These are phyloP conservation scores for Toxonevra muliebris DNA, from an alignment of 2,888 invertebrate genomes.

Conservation along the genomic window DNA sequence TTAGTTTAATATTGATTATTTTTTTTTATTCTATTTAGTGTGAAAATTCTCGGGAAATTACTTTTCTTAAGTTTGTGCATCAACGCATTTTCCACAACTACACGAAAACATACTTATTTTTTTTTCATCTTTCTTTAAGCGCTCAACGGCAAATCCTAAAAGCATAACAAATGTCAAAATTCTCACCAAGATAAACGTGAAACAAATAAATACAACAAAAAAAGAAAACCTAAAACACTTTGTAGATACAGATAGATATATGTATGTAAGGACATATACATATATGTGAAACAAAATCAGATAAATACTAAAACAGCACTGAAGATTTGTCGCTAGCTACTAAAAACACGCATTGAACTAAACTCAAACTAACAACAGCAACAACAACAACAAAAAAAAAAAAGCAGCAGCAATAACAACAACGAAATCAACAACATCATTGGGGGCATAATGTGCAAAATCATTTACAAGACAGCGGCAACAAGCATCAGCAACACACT, in stretches of 20 bases:
- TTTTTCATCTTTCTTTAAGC: not conserved
- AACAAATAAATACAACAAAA: not conserved
- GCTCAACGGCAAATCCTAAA: constrained; percentile 7
- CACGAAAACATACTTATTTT: not conserved
- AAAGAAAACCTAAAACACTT: not conserved
- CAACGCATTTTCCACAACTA: no score
- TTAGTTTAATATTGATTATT: no score
- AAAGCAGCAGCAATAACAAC: not conserved
- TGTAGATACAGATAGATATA: not conserved
- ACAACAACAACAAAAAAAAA: constrained; percentile 7
- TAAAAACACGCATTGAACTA: constrained; percentile 27
- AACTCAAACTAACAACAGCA: constrained; percentile 16
- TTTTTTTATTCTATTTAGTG: no score
- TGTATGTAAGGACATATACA: not conserved
- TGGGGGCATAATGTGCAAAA: no score
- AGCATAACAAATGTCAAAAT: constrained; percentile 28
- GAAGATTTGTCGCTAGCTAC: constrained; percentile 8
- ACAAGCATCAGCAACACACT: no score
- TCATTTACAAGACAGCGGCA: no score
- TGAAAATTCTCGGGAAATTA: no score
- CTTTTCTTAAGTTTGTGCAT: no score
- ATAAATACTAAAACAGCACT: constrained; percentile 23
- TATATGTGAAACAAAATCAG: constrained; percentile 13
- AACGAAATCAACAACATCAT: no score
- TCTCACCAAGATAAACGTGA: constrained; percentile 32